A percentile compares a stretch with the other conserved stretches of the same genome.
These are phyloP conservation scores for Holothuria scabra DNA, from an alignment of 53 echinoderm and acorn worm species.

Conservation along the genomic window DNA sequence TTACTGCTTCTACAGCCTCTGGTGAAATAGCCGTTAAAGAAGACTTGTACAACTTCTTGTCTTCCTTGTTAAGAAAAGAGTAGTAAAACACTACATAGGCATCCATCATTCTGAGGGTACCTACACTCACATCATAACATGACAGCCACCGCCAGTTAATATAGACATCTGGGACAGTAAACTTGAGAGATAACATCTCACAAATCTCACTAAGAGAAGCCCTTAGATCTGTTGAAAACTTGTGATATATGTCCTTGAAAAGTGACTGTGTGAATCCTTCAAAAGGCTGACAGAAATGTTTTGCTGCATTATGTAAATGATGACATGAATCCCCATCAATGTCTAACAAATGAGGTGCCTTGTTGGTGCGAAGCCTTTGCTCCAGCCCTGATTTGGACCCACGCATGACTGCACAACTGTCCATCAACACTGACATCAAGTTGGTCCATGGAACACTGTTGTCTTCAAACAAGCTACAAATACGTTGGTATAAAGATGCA, in stretches of 20 bases:
- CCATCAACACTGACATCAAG: conserved; percentile 44
- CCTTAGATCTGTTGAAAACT: conserved; percentile 43
- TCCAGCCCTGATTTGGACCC: too few species aligned
- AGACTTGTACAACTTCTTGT: neutral
- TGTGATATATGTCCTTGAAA: conserved; percentile 26
- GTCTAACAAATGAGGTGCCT: conserved; percentile 33
- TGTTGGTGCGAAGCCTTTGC: too few species aligned
- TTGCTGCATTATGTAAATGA: conserved; percentile 41
- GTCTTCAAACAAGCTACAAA: conserved; percentile 23
- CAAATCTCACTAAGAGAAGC: conserved; percentile 41
- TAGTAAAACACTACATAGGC: conserved; percentile 44
- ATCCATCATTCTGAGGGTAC: conserved; percentile 51
- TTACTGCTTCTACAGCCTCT: conserved; percentile 20
- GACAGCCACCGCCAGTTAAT: conserved; percentile 48
- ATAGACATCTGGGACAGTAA: conserved; percentile 49
- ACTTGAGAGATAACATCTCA: conserved; percentile 22
- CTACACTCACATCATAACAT: conserved; percentile 37
- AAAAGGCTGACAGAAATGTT: conserved; percentile 49
- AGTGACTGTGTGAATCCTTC: conserved; percentile 22
- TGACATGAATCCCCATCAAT: conserved; percentile 58
- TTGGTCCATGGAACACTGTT: conserved; percentile 46
- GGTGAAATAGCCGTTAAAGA: neutral
- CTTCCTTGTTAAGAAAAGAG: conserved; percentile 17
- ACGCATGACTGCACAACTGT: conserved; percentile 42
- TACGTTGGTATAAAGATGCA: conserved; percentile 11